Evolutionary conservation across 2,797 vertebrate genomes (phyloP).

Genomic region (Malacoraja senta): DNA sequence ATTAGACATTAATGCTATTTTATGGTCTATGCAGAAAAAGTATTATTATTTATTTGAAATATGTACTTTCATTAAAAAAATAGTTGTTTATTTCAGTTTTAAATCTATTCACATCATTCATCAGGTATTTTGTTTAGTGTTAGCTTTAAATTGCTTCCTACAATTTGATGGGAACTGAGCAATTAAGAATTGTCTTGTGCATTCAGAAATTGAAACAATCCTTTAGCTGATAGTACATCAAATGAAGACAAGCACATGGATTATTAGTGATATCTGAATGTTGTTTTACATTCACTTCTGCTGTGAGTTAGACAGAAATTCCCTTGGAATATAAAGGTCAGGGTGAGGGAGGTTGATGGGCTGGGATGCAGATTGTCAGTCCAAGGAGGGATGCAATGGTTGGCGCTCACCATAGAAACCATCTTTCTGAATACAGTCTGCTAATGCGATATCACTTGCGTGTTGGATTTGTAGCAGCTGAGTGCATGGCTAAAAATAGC

Average conservation of each 20-base stretch:
- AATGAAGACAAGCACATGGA: neutral
- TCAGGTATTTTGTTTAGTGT: neutral
- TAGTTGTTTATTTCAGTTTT: neutral
- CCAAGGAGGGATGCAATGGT: neutral
- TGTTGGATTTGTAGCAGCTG: slow-evolving; percentile 62
- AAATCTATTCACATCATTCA: neutral
- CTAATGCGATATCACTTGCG: slow-evolving; percentile 55
- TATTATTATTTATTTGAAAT: neutral
- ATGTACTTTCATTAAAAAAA: slow-evolving; percentile 1
- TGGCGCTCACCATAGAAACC: slow-evolving; percentile 50
- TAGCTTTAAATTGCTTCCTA: neutral
- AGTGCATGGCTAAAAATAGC: slow-evolving; percentile 68
- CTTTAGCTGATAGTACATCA: neutral
- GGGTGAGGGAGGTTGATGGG: neutral
- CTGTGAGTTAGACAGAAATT: neutral
- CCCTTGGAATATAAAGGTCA: neutral
- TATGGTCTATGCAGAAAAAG: neutral
- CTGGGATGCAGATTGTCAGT: neutral
- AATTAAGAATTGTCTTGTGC: neutral
- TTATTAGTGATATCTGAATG: neutral
- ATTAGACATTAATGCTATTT: too few species aligned
- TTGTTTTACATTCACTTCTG: neutral
- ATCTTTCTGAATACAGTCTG: slow-evolving; percentile 45
- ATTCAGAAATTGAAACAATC: neutral
- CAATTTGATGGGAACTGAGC: neutral